Conservation (phyloP, 2,113 vertebrate genomes). For the Mola mola region DNA sequence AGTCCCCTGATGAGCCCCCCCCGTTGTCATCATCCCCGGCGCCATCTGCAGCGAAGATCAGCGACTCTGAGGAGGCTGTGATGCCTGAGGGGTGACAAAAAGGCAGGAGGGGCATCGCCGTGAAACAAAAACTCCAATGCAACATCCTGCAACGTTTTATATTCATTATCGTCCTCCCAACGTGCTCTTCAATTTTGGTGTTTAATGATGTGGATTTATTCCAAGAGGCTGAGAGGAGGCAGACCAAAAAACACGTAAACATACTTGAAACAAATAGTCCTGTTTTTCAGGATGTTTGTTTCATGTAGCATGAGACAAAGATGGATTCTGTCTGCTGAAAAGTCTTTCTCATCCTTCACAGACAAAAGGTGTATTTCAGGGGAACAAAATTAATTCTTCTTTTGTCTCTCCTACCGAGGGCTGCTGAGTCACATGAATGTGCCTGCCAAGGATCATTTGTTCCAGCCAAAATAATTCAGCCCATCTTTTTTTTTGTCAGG, state of each 20-base stretch:
- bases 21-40: constrained; percentile 91
- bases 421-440: constrained; percentile 37
- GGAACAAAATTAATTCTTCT: constrained; percentile 34
- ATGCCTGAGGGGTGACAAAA: constrained; percentile 78
- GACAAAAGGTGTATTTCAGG: constrained; percentile 37
- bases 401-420: constrained; percentile 23
- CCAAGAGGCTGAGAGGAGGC: not conserved
- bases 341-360: constrained; percentile 22
- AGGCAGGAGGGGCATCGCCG: not conserved
- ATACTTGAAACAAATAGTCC: not conserved
- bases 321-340: not conserved
- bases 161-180: constrained; percentile 12
- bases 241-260: constrained; percentile 7
- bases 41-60: constrained; percentile 91
- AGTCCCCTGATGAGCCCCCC: constrained; percentile 88
- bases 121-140: constrained; percentile 11
- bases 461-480: constrained; percentile 44
- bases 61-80: constrained; percentile 90
- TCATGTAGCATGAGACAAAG: constrained; percentile 1
- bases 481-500: not conserved
- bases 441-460: constrained; percentile 50
- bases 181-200: not conserved
- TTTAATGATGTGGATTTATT: constrained; percentile 17
- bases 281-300: not conserved
- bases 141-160: constrained; percentile 17